Base-by-base conservation (phyloP, 2,888 invertebrate species). In the Horisme vitalbata region DNA sequence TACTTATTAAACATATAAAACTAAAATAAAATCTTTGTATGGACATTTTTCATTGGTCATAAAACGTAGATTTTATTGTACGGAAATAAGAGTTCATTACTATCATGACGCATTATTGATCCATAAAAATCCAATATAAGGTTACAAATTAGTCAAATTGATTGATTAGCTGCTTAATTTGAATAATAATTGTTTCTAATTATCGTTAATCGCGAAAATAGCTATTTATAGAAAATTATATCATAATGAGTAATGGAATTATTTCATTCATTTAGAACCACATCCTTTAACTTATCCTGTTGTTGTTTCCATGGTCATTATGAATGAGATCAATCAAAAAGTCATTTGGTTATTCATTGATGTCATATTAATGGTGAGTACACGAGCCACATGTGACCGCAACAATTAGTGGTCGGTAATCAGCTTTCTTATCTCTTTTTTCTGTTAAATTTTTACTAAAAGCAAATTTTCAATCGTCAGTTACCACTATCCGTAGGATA, bases 261-360 rank as follows among this genome's bases (percentile, higher is more conserved):
- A 41, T 27, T 38, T 15, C 11, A 35, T 31, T 30, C 15, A 36
- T 10, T 21, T 30, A 23, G 8, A 9, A 23, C 12, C 11, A 45
- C 28, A 55, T 52, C 49, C 55, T 55, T 8, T 14, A 38, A 13
- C 46, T 38, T 38, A 41, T 52, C 55, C 52, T 52, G 44, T 35
- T 49, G 20, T 24, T 27, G 15, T 37, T 39, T 44, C 31, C 20
- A 31, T 21, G 10, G 12, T 26, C 11, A 11, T 7, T 21, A 24
- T 12, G 18, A 26, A 11, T 26, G 26, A 26, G 6, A 26, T 1
- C 5, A 26, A 26, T 24, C 5, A 0, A 23, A 45, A 43, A 39
- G 10, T 30, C 0, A n/a, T 10, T 4, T 5, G 10, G 1, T 2
- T 30, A 4, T n/a, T n/a, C n/a, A n/a, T n/a, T n/a, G n/a, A n/a